Conservation (phyloP, 1,140 invertebrate genomes). For the Lucilia cuprina region DNA sequence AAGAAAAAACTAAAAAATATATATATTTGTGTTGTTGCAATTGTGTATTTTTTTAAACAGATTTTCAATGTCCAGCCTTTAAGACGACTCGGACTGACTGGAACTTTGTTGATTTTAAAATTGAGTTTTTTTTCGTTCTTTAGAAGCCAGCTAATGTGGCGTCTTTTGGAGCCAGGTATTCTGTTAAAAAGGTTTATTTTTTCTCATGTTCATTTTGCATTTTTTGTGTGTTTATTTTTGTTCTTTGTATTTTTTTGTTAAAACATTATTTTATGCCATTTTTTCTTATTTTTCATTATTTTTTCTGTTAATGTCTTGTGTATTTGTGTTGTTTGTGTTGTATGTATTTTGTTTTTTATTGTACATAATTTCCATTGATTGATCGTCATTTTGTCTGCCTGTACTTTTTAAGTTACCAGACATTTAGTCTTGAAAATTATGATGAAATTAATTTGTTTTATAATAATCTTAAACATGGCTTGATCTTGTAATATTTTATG, state of each 20-base stretch:
- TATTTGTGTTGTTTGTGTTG: not conserved
- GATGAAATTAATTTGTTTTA: too few species aligned
- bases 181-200: not conserved
- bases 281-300: not conserved
- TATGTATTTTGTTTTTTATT: not conserved
- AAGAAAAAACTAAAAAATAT: not conserved
- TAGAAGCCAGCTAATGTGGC: not conserved
- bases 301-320: not conserved
- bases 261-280: not conserved
- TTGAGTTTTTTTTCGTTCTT: not conserved
- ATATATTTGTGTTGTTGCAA: not conserved
- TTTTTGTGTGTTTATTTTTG: not conserved
- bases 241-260: not conserved
- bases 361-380: slow-evolving; percentile 8
- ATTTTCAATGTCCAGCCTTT: not conserved
- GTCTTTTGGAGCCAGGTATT: slow-evolving; percentile 1
- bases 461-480: too few species aligned
- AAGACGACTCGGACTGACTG: not conserved
- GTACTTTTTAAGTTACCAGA: not conserved
- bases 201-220: not conserved
- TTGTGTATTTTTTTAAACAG: not conserved
- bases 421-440: not conserved
- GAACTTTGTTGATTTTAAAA: not conserved
- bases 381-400: slow-evolving; percentile 34
- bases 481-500: too few species aligned